Evolutionary conservation across 2,888 invertebrate genomes (phyloP).

Genomic region (Apodemia hepburni): DNA sequence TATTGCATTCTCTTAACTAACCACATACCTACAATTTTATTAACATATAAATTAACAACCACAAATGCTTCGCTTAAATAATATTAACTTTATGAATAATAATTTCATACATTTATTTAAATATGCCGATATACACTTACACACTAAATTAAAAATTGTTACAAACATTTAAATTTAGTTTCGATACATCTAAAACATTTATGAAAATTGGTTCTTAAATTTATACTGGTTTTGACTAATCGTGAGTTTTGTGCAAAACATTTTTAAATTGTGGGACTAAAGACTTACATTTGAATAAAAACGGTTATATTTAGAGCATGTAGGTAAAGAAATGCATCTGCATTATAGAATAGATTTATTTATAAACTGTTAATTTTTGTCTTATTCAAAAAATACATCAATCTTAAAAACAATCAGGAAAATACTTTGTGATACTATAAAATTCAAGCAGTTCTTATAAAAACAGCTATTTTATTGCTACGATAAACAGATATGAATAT

Average conservation of each 20-base stretch:
- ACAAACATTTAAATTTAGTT: constrained; percentile 9
- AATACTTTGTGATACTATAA: background rate
- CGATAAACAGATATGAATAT: constrained; percentile 60
- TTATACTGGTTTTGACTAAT: background rate
- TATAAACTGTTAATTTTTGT: background rate
- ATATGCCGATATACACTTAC: constrained; percentile 7
- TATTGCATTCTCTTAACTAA: constrained; percentile 4
- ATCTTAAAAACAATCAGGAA: background rate
- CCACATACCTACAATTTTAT: background rate
- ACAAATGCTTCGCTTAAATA: background rate
- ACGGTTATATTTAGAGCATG: background rate
- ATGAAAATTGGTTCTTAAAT: constrained; percentile 14
- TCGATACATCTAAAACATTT: constrained; percentile 4
- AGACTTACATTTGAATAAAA: background rate
- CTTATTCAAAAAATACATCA: background rate
- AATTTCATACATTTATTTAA: background rate
- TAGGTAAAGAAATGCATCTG: background rate
- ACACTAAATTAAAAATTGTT: constrained; percentile 7
- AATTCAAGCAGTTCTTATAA: background rate
- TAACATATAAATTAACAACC: constrained; percentile 11
- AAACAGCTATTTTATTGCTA: constrained; percentile 56
- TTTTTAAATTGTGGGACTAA: background rate
- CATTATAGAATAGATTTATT: background rate
- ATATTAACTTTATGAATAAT: background rate
- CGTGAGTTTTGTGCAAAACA: constrained; percentile 5